Evolutionary conservation across 2,113 vertebrate species (phyloP).

Genomic region (Pica pica): DNA sequence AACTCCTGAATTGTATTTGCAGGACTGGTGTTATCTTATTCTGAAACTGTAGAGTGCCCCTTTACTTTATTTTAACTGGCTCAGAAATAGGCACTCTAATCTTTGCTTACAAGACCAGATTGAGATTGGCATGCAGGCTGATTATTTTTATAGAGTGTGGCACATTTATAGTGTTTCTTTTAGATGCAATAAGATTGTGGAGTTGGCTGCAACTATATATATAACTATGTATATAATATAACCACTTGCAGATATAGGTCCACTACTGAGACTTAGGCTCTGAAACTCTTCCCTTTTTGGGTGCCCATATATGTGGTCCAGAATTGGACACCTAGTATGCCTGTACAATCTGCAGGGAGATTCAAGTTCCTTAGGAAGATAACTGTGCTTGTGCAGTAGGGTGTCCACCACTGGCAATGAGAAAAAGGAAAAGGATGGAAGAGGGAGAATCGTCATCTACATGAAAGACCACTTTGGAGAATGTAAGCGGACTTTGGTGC

Average conservation of each 20-base stretch:
- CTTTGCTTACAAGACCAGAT: not conserved
- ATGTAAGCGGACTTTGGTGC: not conserved
- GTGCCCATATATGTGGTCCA: not conserved
- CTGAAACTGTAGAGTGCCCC: not conserved
- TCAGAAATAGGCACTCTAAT: not conserved
- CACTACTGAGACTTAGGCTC: not conserved
- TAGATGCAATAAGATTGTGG: not conserved
- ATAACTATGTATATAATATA: not conserved
- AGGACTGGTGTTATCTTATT: not conserved
- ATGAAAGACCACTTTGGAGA: not conserved
- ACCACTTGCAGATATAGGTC: not conserved
- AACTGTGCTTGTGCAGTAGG: not conserved
- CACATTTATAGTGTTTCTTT: slow-evolving; percentile 12
- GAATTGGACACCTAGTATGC: not conserved
- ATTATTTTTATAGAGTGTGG: slow-evolving; percentile 1
- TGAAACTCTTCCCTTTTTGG: not conserved
- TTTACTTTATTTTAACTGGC: not conserved
- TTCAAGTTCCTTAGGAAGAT: not conserved
- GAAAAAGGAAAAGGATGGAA: not conserved
- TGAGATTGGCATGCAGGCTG: not conserved
- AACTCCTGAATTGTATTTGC: not conserved
- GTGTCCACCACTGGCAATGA: not conserved
- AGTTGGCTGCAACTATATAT: not conserved
- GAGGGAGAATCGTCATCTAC: rapidly evolving
- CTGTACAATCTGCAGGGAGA: not conserved